These are phyloP conservation scores for Drosophila conformis DNA, from an alignment of 2,888 invertebrate species.

Conservation along the genomic window DNA sequence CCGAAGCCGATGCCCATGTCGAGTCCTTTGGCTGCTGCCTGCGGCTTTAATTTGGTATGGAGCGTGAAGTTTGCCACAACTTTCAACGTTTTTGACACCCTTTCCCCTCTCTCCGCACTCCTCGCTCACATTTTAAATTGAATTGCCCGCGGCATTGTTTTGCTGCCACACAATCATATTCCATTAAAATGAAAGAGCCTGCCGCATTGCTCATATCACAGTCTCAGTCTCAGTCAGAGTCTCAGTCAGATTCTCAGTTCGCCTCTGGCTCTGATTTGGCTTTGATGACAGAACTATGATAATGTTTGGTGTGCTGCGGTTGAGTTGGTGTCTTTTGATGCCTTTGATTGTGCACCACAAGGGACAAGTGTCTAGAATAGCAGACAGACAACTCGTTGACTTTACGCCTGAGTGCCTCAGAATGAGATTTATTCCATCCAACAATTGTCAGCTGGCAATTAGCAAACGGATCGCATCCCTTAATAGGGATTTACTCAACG, in stretches of 20 bases:
- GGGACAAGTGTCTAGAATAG: slow-evolving; percentile 28
- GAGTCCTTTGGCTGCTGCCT: slow-evolving; percentile 52
- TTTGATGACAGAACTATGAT: slow-evolving; percentile 73
- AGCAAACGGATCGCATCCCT: slow-evolving; percentile 7
- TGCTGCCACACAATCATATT: slow-evolving; percentile 83
- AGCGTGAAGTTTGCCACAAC: slow-evolving; percentile 79
- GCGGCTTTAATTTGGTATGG: slow-evolving; percentile 75
- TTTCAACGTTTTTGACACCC: slow-evolving; percentile 60
- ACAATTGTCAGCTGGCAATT: slow-evolving; percentile 13
- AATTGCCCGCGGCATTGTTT: slow-evolving; percentile 84
- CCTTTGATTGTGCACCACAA: slow-evolving; percentile 61
- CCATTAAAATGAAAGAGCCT: slow-evolving; percentile 76
- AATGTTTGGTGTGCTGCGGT: slow-evolving; percentile 68
- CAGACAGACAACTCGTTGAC: slow-evolving; percentile 40
- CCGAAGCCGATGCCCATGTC: slow-evolving; percentile 10
- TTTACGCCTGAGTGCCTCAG: slow-evolving; percentile 29
- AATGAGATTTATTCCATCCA: slow-evolving; percentile 24
- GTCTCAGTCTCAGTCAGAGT: slow-evolving; percentile 43
- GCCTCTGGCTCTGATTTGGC: slow-evolving; percentile 65
- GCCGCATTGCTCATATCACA: slow-evolving; percentile 71
- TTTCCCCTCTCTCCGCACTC: slow-evolving; percentile 12
- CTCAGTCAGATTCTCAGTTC: not conserved
- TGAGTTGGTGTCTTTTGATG: slow-evolving; percentile 56
- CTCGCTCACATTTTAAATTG: slow-evolving; percentile 82
- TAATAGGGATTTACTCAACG: not conserved